These are phyloP conservation scores for Actinia equina DNA, from an alignment of 64 coral and sea anemone species.

Conservation along the genomic window DNA sequence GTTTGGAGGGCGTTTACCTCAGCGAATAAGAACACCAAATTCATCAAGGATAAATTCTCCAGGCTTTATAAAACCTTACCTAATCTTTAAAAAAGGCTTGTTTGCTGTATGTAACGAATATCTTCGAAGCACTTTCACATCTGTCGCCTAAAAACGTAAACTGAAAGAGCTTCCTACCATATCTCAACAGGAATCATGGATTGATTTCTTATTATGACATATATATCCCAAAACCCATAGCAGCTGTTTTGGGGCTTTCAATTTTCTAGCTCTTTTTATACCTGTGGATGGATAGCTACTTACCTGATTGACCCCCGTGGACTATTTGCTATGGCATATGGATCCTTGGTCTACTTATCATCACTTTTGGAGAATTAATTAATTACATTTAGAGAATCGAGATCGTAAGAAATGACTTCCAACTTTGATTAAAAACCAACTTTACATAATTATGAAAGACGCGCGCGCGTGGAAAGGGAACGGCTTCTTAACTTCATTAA, in stretches of 20 bases:
- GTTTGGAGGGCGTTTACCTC: not conserved
- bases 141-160: not conserved
- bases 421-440: conserved; percentile 4
- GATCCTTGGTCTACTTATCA: not conserved
- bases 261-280: not conserved
- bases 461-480: not conserved
- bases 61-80: not conserved
- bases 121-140: conserved; percentile 1
- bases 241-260: conserved; percentile 6
- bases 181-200: not conserved
- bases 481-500: not conserved
- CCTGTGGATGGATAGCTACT: not conserved
- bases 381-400: not conserved
- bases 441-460: conserved; percentile 4
- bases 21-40: not conserved
- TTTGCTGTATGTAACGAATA: not conserved
- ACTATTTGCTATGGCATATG: not conserved
- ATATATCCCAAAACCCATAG: not conserved
- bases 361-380: conserved; percentile 3
- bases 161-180: not conserved
- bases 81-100: not conserved
- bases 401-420: conserved; percentile 1
- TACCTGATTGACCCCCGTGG: not conserved
- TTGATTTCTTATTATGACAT: conserved; percentile 1
- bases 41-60: not conserved